Conservation (phyloP, 2,113 vertebrate species). For the Trinectes maculatus region DNA sequence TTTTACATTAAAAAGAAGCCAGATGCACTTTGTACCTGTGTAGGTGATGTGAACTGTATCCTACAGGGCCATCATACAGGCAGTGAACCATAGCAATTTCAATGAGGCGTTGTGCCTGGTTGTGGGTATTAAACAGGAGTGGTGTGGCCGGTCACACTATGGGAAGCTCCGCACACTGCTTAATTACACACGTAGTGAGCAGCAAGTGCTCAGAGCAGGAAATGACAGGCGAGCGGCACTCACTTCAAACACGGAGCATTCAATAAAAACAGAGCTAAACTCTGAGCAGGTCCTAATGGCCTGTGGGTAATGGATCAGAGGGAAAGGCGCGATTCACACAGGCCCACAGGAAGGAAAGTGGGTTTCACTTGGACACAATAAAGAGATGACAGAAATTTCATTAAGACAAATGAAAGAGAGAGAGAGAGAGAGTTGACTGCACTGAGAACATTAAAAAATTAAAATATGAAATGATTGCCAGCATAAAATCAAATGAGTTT, state of each 20-base stretch:
- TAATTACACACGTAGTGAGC: constrained; percentile 75
- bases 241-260: constrained; percentile 75
- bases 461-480: neutral
- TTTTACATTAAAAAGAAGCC: constrained; percentile 41
- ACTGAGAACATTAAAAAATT: too few relatives aligned
- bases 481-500: neutral
- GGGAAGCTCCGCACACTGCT: constrained; percentile 52
- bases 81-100: constrained; percentile 60
- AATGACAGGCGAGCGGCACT: constrained; percentile 62
- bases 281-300: constrained; percentile 60
- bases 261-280: constrained; percentile 72
- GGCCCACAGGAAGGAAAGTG: constrained; percentile 23
- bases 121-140: constrained; percentile 64
- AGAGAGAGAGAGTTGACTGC: too few relatives aligned
- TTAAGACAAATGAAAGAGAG: neutral
- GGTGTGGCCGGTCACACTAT: constrained; percentile 45
- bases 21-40: constrained; percentile 54
- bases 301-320: constrained; percentile 57
- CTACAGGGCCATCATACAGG: constrained; percentile 53
- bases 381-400: constrained; percentile 20
- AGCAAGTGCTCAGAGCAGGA: constrained; percentile 69
- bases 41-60: constrained; percentile 54
- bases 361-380: constrained; percentile 2
- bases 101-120: constrained; percentile 69
- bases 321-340: constrained; percentile 19